Evolutionary conservation across 1,140 invertebrate species (phyloP).

Genomic region (Ostrea edulis): DNA sequence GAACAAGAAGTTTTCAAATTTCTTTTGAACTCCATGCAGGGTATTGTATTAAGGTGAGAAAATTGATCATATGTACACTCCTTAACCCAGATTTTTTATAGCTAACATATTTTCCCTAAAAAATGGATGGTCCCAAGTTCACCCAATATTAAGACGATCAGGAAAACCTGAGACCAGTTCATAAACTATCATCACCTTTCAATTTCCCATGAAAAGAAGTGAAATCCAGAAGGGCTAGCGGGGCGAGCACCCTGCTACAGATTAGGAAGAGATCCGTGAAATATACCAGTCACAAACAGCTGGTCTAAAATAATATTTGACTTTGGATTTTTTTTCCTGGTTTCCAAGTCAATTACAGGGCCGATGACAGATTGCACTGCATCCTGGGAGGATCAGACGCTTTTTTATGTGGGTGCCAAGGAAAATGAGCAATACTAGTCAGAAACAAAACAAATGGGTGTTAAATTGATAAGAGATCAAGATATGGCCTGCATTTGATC

Average conservation of each 20-base stretch:
- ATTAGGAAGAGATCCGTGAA: neutral
- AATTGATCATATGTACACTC: neutral
- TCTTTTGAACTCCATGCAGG: too few relatives aligned
- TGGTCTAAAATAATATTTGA: slow-evolving; percentile 34
- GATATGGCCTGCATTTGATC: neutral
- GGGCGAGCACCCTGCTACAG: neutral
- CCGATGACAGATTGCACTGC: neutral
- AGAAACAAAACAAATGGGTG: neutral
- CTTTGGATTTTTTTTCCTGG: neutral
- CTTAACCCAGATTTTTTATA: neutral
- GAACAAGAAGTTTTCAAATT: neutral
- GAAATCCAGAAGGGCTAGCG: neutral
- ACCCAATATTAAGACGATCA: neutral
- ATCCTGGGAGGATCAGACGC: slow-evolving; percentile 7
- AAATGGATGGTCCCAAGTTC: neutral
- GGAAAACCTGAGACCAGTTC: neutral
- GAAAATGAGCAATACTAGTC: neutral
- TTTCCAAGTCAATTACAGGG: slow-evolving; percentile 32
- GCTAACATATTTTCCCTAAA: neutral
- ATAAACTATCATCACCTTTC: neutral
- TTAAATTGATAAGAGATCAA: neutral
- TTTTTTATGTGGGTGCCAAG: neutral
- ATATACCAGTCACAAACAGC: neutral
- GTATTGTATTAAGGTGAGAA: neutral
- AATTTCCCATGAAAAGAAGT: slow-evolving; percentile 23